Conservation (phyloP, 2,797 vertebrate species). For the Sebastes nivosus region DNA sequence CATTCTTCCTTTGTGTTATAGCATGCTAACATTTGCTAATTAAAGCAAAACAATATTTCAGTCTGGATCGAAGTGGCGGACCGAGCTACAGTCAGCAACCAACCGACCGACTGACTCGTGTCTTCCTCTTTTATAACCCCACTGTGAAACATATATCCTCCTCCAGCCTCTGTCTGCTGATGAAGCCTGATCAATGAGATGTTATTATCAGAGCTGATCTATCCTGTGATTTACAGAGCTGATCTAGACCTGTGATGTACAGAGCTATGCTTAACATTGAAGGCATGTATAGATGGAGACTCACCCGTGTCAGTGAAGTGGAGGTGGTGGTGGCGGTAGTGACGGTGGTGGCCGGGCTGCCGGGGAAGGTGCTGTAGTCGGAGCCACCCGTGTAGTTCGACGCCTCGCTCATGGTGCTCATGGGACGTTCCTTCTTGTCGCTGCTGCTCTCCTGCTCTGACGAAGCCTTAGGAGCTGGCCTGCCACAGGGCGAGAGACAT, state of each 20-base stretch:
- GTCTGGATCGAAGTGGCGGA: too few species aligned
- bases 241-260: not conserved
- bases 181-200: not conserved
- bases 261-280: not conserved
- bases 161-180: not conserved
- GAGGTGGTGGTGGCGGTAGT: conserved; percentile 29
- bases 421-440: conserved; percentile 89
- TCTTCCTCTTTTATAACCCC: not conserved
- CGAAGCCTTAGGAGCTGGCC: conserved; percentile 78
- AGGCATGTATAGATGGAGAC: not conserved
- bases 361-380: conserved; percentile 77
- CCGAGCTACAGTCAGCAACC: too few species aligned
- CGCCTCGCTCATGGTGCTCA: conserved; percentile 90
- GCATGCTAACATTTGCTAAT: not conserved
- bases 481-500: conserved; percentile 71
- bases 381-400: conserved; percentile 89
- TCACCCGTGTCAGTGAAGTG: conserved; percentile 64
- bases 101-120: too few species aligned
- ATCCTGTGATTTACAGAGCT: too few species aligned
- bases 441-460: conserved; percentile 68
- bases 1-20: not conserved
- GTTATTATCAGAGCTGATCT: not conserved
- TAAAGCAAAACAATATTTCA: not conserved
- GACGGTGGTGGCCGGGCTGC: conserved; percentile 54
- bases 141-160: not conserved